Evolutionary conservation across 2,888 invertebrate species (phyloP).

Genomic region (Cerceris rybyensis): DNA sequence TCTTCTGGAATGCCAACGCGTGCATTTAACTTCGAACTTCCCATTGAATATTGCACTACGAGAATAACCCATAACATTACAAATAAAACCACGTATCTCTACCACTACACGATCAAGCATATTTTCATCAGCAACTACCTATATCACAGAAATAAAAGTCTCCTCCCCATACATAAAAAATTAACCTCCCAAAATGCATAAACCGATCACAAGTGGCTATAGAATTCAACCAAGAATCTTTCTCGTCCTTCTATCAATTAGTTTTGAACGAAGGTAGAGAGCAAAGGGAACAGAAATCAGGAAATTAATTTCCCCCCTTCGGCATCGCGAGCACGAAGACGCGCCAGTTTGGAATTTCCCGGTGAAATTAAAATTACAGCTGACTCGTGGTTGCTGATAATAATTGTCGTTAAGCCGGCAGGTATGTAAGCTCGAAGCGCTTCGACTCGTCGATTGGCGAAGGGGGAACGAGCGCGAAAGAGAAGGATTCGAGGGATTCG

Average conservation of each 20-base stretch:
- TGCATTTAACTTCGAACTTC: no score
- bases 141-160: no score
- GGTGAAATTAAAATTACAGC: slow-evolving; percentile 61
- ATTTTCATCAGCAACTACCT: no score
- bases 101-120: no score
- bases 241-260: neutral
- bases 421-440: slow-evolving; percentile 9
- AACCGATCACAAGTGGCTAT: no score
- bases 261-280: neutral
- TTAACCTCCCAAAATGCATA: no score
- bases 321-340: slow-evolving; percentile 12
- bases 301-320: slow-evolving; percentile 34
- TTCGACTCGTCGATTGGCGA: slow-evolving; percentile 17
- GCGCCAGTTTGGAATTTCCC: slow-evolving; percentile 42
- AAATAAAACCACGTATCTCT: no score
- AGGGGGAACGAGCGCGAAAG: neutral
- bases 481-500: slow-evolving; percentile 43
- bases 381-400: slow-evolving; percentile 54
- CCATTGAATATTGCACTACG: no score
- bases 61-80: no score
- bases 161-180: no score
- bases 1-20: no score
- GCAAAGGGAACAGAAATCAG: neutral
- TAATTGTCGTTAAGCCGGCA: slow-evolving; percentile 48
- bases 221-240: no score